Conservation (phyloP, 2,888 invertebrate genomes). For the Brachylomia viminalis region DNA sequence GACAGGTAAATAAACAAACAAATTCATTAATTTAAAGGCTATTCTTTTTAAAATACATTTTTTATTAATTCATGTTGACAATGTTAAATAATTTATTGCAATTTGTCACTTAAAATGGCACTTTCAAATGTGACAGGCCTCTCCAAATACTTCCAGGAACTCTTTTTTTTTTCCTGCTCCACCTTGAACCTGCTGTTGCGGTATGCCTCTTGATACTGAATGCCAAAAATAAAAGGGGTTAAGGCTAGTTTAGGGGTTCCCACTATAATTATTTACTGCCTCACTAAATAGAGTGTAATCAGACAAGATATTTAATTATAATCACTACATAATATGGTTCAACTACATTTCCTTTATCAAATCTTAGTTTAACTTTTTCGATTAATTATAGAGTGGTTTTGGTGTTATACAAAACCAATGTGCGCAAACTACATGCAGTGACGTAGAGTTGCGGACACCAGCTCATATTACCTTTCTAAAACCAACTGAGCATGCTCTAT, state of each 20-base stretch:
- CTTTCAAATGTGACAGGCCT: background rate
- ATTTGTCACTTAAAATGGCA: background rate
- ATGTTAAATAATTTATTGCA: background rate
- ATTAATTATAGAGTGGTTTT: too few species aligned
- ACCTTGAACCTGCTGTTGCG: too few species aligned
- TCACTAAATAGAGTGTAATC: background rate
- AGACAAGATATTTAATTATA: background rate
- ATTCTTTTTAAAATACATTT: background rate
- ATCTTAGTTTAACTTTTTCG: background rate
- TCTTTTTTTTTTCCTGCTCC: background rate
- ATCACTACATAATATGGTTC: background rate
- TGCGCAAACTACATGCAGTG: too few species aligned
- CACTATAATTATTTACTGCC: background rate
- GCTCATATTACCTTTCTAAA: background rate
- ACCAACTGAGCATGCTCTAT: background rate
- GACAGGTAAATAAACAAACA: constrained; percentile 93
- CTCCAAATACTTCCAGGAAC: background rate
- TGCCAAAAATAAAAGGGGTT: background rate
- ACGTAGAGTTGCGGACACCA: too few species aligned
- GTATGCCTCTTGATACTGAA: too few species aligned
- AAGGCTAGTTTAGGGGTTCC: background rate
- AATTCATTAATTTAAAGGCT: background rate
- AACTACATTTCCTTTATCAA: background rate
- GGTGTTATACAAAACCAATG: too few species aligned
- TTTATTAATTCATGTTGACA: background rate